Base-by-base conservation (phyloP, 35 echinoderm and acorn worm species). In the Ophiothrix spiculata region DNA sequence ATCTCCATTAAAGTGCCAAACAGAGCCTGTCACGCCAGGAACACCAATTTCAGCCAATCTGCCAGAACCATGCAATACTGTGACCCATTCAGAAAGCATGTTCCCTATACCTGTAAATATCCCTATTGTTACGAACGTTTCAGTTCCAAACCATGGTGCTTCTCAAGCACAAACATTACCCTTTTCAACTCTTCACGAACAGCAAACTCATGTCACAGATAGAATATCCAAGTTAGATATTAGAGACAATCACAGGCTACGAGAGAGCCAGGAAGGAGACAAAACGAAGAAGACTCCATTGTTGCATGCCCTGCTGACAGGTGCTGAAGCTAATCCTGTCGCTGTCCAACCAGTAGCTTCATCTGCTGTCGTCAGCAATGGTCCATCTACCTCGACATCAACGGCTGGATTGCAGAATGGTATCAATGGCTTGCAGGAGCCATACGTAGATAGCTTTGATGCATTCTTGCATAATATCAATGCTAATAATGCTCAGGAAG, bases 151-250 rank as follows among this genome's bases (percentile, higher is more conserved):
- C 80, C 39, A 69, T 81, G 35, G 19, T 42, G 29, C 42, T 35
- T 23, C 1, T 75, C 35, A 74, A 83, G 75, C 64, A 19, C 39
- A 39, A 6, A 31, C 56, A 37, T 32, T 41, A 54, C 41, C 49
- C 35, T 54, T 37, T 42, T 32, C 54, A 41, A 14, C 56, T 75
- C 14, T 81, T 34, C 75, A 23, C 39, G 56, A 46, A 14, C n/a
- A n/a, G n/a, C 74, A 79, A 11, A 79, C 46, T n/a, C 84, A 88
- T 75, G 96, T 99, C 2, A 99, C 96, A 38, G 96, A 99, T 38
- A 77, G 92, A 23, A 90, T 99, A 37, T 99, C 96, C 16, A 94
- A 93, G 69, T 83, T 99, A 39, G 89, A 92, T n/a, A 99, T 99
- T 35, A 91, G 92, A 56, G 96, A 99, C 75, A 29, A 37, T 11